phyloP scores from a whole-genome alignment of 2,113 vertebrate genomes.

The Passer domesticus region DNA sequence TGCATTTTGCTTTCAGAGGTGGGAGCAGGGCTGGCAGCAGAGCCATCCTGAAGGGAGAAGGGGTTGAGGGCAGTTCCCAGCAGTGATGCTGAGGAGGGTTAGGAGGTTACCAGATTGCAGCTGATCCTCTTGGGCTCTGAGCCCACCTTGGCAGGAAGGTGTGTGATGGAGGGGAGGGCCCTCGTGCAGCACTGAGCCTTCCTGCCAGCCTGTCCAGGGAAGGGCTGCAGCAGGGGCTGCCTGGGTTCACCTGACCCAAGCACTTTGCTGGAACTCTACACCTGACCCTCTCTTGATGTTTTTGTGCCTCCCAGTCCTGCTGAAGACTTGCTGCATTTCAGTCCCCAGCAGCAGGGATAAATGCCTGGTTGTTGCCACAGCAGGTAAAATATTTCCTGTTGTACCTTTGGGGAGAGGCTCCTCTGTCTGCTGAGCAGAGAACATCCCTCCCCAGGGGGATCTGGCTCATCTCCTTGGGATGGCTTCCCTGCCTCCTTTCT shows the following conservation, averaged over 20 bases:
- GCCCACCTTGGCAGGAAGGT: neutral
- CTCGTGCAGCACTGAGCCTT: fast-evolving
- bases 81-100: neutral
- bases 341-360: neutral
- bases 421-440: neutral
- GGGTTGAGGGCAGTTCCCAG: neutral
- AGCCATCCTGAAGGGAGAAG: neutral
- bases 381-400: neutral
- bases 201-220: neutral
- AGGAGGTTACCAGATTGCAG: neutral
- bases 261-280: neutral
- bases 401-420: neutral
- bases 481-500: neutral
- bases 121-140: neutral
- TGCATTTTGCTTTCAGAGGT: neutral
- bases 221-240: neutral
- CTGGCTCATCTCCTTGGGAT: neutral
- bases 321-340: neutral
- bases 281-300: neutral
- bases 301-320: neutral
- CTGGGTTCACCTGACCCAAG: neutral
- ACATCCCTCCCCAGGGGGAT: neutral
- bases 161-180: neutral
- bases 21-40: neutral
- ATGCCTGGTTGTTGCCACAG: neutral